A percentile compares a stretch with the other conserved stretches of the same genome.
Evolutionary conservation across 2,888 invertebrate species (phyloP).

Genomic region (Lasioglossum pauxillum): DNA sequence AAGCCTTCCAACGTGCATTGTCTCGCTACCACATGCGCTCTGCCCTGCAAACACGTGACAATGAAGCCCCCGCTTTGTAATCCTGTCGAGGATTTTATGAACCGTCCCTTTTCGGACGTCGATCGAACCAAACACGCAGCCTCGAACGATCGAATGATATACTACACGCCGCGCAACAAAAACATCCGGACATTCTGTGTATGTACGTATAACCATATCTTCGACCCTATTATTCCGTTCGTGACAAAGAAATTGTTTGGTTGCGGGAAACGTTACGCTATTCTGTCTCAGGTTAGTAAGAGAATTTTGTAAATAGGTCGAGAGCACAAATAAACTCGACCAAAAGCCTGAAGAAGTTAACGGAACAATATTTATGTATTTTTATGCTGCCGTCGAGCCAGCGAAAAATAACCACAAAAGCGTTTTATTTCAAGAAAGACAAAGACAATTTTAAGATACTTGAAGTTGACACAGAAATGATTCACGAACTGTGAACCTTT

Average conservation of each 20-base stretch:
- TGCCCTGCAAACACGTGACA: constrained; percentile 47
- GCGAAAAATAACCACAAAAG: no score
- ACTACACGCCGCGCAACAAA: neutral
- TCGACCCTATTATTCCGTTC: neutral
- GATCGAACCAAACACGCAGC: neutral
- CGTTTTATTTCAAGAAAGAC: no score
- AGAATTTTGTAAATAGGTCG: neutral
- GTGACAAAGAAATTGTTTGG: neutral
- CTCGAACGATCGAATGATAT: neutral
- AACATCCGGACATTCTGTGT: neutral
- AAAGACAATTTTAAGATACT: neutral
- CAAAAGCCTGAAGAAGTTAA: no score
- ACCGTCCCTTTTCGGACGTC: neutral
- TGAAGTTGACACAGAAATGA: neutral
- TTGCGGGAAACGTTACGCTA: neutral
- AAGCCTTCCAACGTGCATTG: constrained; percentile 50
- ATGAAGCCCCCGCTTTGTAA: constrained; percentile 48
- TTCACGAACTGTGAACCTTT: neutral
- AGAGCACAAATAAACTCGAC: no score
- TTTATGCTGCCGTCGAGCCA: no score
- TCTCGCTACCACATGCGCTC: constrained; percentile 48
- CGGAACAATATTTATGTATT: no score
- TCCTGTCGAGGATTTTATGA: constrained; percentile 41
- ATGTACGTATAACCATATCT: neutral
- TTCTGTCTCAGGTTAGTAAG: neutral